Evolutionary conservation across 2,888 invertebrate species (phyloP), one percentile per base, ranked within the genome.

Genomic region (Sminthurides aquaticus): DNA sequence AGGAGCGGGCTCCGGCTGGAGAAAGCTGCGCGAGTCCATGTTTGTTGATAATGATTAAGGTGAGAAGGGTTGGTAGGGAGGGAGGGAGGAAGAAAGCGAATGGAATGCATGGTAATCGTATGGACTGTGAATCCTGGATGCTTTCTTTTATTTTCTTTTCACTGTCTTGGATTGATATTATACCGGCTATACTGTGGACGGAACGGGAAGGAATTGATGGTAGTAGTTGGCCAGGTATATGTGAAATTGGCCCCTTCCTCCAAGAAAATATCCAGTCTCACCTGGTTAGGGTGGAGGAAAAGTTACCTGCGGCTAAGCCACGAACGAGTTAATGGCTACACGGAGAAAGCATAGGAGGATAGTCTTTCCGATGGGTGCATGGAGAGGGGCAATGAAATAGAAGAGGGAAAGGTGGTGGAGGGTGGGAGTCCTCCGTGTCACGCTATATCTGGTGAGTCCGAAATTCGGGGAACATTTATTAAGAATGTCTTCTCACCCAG

Each of bases 381-480:
- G 43, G 15, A 34, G 8, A 34, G 15, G 43, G 15, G 8, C 43
- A 34, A 34, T 11, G 5, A 34, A 34, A 34, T 34, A 34, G 43
- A 34, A 15, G 43, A 34, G 43, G 43, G 43, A 34, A 34, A 34
- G 15, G 43, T 5, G 5, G 43, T 34, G 43, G 8, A 34, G 43
- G 43, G 43, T 34, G 43, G 43, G 43, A 34, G 43, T 34, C 43
- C 43, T 34, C 43, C 43, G 43, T 34, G 43, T 34, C 43, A 34
- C 43, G 43, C 43, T 34, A 34, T 15, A 34, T 15, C 43, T 34
- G 43, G 43, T 34, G 43, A 34, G 43, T 34, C 15, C 43, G 15
- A 15, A 34, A 34, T 11, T 34, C 43, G 43, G 43, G 43, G 43
- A 34, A 34, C 15, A 34, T 34, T 34, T 34, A n/a, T n/a, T n/a